Evolutionary conservation across 2,113 vertebrate species (phyloP).

Genomic region (Platichthys stellatus): DNA sequence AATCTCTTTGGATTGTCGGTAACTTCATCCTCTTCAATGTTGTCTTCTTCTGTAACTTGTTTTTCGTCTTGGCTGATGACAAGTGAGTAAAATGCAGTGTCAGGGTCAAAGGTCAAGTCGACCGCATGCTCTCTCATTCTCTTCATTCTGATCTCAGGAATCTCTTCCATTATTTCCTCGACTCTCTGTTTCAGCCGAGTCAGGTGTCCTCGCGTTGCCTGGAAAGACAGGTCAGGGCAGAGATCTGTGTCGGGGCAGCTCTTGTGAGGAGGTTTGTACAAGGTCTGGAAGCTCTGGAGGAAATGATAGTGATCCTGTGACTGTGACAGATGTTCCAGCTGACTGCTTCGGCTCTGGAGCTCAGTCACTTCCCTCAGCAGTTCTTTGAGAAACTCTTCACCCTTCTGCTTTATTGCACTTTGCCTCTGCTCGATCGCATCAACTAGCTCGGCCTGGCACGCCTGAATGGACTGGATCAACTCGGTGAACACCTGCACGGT

Average conservation of each 20-base stretch:
- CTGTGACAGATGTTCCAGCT: conserved; percentile 6
- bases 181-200: too few species aligned
- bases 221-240: too few species aligned
- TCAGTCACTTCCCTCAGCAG: conserved; percentile 32
- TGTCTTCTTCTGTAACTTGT: too few species aligned
- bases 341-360: conserved; percentile 21
- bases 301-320: conserved; percentile 43
- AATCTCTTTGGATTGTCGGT: too few species aligned
- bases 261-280: conserved; percentile 1
- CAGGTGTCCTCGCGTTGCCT: too few species aligned
- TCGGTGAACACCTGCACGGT: conserved; percentile 26
- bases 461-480: conserved; percentile 29
- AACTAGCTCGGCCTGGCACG: conserved; percentile 21
- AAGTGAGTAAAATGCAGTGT: too few species aligned
- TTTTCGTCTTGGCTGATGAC: too few species aligned
- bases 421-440: conserved; percentile 38
- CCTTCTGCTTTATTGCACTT: conserved; percentile 17
- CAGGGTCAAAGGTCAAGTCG: conserved; percentile 45
- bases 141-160: conserved; percentile 41
- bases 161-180: background rate
- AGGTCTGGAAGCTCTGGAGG: conserved; percentile 31
- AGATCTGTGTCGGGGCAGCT: background rate
- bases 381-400: conserved; percentile 30
- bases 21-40: too few species aligned
- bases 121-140: conserved; percentile 35